phyloP scores from a whole-genome alignment of 1,140 invertebrate genomes.

The Lepidotrigona ventralis region DNA sequence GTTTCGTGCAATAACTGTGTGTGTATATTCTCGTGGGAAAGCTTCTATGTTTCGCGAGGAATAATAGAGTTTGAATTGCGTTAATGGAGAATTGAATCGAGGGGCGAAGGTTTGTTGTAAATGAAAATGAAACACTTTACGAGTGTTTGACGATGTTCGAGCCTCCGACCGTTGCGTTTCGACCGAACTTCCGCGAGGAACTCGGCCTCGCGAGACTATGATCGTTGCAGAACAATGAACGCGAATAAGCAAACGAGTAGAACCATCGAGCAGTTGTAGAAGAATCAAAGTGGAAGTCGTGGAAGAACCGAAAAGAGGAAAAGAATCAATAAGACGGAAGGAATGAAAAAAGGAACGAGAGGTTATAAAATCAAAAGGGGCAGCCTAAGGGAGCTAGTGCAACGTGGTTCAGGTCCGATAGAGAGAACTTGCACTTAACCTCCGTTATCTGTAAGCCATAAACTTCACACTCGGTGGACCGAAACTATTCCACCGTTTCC shows the following conservation, averaged over 20 bases:
- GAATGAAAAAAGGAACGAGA: constrained; percentile 30
- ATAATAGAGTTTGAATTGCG: constrained; percentile 7
- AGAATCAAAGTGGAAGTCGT: not conserved
- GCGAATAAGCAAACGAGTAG: not conserved
- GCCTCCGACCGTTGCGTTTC: not conserved
- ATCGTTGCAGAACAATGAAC: not conserved
- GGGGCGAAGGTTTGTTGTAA: not conserved
- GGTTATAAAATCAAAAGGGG: constrained; percentile 35
- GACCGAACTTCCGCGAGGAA: not conserved
- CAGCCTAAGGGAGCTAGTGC: not conserved
- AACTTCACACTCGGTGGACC: constrained; percentile 51
- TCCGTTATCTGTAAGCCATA: constrained; percentile 56
- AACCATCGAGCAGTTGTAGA: not conserved
- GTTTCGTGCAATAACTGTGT: not conserved
- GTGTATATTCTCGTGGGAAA: not conserved
- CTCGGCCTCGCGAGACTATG: not conserved
- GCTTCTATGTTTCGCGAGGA: not conserved
- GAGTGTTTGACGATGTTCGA: not conserved
- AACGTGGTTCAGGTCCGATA: constrained; percentile 28
- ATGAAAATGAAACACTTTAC: not conserved
- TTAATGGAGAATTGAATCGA: not conserved
- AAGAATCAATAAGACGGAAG: constrained; percentile 21
- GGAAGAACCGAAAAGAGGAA: not conserved
- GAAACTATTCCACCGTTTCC: constrained; percentile 13
- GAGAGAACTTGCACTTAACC: constrained; percentile 45